These are phyloP conservation scores for Lasiommata megera DNA, from an alignment of 2,888 invertebrate genomes.

Conservation along the genomic window DNA sequence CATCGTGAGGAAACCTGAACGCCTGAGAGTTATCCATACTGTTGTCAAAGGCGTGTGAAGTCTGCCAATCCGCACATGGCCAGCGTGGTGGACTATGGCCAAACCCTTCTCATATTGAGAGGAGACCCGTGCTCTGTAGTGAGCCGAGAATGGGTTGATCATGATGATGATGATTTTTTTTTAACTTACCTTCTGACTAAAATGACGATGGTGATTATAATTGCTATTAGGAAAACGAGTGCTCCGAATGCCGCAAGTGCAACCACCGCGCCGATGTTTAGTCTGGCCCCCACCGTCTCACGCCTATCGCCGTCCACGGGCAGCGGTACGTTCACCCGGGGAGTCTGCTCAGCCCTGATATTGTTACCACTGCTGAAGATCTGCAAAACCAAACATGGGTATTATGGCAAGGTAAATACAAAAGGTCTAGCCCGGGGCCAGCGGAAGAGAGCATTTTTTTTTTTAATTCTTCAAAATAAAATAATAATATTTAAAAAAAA, in stretches of 20 bases:
- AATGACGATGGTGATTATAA: constrained; percentile 93
- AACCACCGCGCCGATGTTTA: constrained; percentile 93
- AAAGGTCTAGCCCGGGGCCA: no score
- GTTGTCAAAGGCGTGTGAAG: no score
- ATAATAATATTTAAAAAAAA: no score
- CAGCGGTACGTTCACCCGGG: constrained; percentile 84
- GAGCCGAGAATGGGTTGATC: no score
- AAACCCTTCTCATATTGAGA: no score
- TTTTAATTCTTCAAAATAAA: no score
- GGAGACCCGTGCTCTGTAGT: no score
- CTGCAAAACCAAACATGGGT: constrained; percentile 37
- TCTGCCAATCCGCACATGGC: no score
- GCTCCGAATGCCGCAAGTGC: constrained; percentile 95
- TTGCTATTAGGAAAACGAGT: constrained; percentile 93
- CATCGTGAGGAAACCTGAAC: no score
- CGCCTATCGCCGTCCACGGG: constrained; percentile 83
- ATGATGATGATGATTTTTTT: background rate
- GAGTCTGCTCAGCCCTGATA: constrained; percentile 84
- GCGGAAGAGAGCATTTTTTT: no score
- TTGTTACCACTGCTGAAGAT: constrained; percentile 77
- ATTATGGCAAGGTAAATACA: background rate
- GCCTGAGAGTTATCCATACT: no score
- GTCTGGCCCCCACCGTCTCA: constrained; percentile 83
- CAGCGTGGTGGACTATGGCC: no score
- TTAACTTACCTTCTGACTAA: constrained; percentile 88